These are phyloP conservation scores for Hiodon tergisus DNA, from an alignment of 2,113 vertebrate genomes.

Conservation along the genomic window DNA sequence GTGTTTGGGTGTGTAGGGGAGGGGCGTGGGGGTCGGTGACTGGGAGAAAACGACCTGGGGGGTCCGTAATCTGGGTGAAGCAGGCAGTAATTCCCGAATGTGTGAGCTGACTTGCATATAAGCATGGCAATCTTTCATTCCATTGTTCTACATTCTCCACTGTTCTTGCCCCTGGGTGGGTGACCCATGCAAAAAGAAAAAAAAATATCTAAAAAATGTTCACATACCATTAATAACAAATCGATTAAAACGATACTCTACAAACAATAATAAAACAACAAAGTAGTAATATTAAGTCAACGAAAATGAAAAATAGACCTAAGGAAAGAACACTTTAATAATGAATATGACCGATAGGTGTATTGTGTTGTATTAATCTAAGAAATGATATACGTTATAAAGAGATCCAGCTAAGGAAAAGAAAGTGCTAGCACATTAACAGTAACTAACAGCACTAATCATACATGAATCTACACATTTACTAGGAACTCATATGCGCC, in stretches of 20 bases:
- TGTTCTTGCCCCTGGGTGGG: constrained; percentile 50
- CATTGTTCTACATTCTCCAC: constrained; percentile 30
- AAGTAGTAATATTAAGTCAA: constrained; percentile 21
- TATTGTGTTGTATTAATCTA: constrained; percentile 24
- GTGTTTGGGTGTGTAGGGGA: too few species aligned
- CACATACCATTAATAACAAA: constrained; percentile 37
- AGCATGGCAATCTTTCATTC: neutral
- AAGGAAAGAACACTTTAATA: too few species aligned
- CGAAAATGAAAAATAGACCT: too few species aligned
- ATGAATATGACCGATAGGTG: too few species aligned
- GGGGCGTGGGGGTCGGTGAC: too few species aligned
- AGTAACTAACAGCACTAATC: constrained; percentile 2
- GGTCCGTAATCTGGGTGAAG: too few species aligned
- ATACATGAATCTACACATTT: constrained; percentile 49
- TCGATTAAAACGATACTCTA: constrained; percentile 2
- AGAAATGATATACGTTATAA: neutral
- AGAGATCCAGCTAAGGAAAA: too few species aligned
- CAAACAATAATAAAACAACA: constrained; percentile 26
- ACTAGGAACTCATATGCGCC: constrained; percentile 49
- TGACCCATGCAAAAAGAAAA: constrained; percentile 59
- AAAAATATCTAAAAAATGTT: constrained; percentile 44
- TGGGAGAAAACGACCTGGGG: too few species aligned
- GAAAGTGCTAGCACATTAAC: neutral
- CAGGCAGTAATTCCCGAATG: neutral
- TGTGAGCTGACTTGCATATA: neutral